Conservation (phyloP, 2,797 vertebrate species). For the Typhlichthys subterraneus region DNA sequence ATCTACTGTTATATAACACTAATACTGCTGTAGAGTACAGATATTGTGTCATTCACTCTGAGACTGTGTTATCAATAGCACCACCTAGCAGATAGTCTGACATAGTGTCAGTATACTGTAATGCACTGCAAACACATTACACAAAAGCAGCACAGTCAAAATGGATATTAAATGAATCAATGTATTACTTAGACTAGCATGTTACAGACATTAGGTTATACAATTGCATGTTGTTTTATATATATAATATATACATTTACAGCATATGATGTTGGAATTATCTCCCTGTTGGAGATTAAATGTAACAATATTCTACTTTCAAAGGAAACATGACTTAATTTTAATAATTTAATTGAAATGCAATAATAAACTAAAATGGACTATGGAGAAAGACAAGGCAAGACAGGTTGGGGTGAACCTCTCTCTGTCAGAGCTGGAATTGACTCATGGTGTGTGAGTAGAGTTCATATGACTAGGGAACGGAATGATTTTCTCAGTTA, state of each 20-base stretch:
- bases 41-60: no score
- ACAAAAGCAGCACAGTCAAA: no score
- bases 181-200: no score
- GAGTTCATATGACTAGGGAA: slow-evolving; percentile 82
- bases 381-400: slow-evolving; percentile 30
- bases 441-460: slow-evolving; percentile 79
- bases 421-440: slow-evolving; percentile 63
- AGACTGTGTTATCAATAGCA: slow-evolving; percentile 71
- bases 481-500: slow-evolving; percentile 79
- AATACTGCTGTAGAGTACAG: slow-evolving; percentile 1
- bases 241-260: no score
- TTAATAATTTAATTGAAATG: no score
- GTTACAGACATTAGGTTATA: no score
- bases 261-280: not conserved
- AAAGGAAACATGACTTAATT: no score
- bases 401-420: slow-evolving; percentile 26
- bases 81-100: slow-evolving; percentile 77
- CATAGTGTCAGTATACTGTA: slow-evolving; percentile 24
- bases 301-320: not conserved
- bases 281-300: not conserved
- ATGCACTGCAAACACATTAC: no score
- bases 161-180: no score
- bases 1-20: not conserved
- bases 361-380: slow-evolving; percentile 28
- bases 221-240: no score